phyloP scores from a whole-genome alignment of 2,888 invertebrate species.

The Eustalomyia histrio region DNA sequence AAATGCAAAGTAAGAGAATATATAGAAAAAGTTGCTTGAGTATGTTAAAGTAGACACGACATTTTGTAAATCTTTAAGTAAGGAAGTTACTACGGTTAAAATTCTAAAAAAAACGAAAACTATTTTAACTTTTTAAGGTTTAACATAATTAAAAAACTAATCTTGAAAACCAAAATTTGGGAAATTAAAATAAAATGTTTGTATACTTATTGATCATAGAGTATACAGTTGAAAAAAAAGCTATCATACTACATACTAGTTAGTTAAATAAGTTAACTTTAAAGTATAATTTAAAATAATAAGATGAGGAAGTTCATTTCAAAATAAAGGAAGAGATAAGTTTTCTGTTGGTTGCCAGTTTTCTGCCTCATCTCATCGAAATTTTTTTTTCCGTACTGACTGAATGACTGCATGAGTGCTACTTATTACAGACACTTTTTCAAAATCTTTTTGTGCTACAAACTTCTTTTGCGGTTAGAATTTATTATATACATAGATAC shows the following conservation, averaged over 20 bases:
- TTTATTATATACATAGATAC: background rate
- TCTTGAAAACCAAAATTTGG: too few species aligned
- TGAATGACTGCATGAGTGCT: slow-evolving; percentile 53
- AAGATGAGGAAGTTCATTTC: background rate
- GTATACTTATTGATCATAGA: background rate
- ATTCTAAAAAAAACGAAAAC: too few species aligned
- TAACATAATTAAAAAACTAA: too few species aligned
- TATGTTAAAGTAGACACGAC: background rate
- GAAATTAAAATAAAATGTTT: background rate
- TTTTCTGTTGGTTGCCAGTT: slow-evolving; percentile 25
- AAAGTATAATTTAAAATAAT: slow-evolving; percentile 37
- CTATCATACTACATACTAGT: too few species aligned
- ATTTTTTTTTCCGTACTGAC: slow-evolving; percentile 37
- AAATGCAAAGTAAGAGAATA: background rate
- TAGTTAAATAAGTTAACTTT: background rate
- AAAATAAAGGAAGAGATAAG: slow-evolving; percentile 10
- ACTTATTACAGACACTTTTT: slow-evolving; percentile 58
- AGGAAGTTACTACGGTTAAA: too few species aligned
- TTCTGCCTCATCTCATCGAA: slow-evolving; percentile 44
- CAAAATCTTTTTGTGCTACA: background rate
- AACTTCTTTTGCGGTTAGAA: slow-evolving; percentile 14
- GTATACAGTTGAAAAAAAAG: background rate
- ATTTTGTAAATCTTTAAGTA: background rate
- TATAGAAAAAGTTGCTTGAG: background rate
- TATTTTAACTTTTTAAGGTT: too few species aligned